Evolutionary conservation across 2,888 invertebrate genomes (phyloP).

Genomic region (Harpalus rufipes): DNA sequence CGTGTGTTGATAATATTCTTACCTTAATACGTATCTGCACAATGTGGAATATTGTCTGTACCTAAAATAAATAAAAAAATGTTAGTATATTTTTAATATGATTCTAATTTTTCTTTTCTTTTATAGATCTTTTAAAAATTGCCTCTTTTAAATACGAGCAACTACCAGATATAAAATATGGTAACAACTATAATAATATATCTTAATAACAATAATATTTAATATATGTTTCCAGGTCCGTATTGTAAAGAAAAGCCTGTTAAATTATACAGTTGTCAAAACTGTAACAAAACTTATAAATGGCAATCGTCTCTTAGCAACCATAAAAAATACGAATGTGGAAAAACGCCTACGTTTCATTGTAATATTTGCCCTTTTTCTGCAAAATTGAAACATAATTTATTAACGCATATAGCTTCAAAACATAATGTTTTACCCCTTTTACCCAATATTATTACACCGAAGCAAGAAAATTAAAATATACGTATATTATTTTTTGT

Average conservation of each 20-base stretch:
- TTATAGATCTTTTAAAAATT: neutral
- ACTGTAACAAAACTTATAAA: conserved; percentile 8
- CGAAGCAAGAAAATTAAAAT: too few relatives aligned
- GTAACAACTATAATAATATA: neutral
- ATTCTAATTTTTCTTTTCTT: neutral
- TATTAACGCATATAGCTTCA: neutral
- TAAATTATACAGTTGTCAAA: neutral
- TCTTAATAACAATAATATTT: neutral
- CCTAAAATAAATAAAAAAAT: neutral
- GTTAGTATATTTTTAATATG: neutral
- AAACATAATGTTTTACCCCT: neutral
- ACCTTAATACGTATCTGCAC: too few relatives aligned
- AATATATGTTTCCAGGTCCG: neutral
- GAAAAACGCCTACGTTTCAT: neutral
- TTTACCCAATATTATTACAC: too few relatives aligned
- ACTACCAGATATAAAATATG: neutral
- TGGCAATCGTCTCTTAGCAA: conserved; percentile 10
- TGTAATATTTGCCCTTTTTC: conserved; percentile 9
- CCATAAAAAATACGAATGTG: conserved; percentile 26
- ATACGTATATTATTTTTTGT: too few relatives aligned
- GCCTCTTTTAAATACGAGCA: neutral
- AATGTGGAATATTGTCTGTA: neutral
- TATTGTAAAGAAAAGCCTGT: neutral
- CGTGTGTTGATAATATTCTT: too few relatives aligned
- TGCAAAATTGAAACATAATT: conserved; percentile 1